phyloP scores from a whole-genome alignment of 2,888 invertebrate species.

The Pristionchus maxplancki region DNA sequence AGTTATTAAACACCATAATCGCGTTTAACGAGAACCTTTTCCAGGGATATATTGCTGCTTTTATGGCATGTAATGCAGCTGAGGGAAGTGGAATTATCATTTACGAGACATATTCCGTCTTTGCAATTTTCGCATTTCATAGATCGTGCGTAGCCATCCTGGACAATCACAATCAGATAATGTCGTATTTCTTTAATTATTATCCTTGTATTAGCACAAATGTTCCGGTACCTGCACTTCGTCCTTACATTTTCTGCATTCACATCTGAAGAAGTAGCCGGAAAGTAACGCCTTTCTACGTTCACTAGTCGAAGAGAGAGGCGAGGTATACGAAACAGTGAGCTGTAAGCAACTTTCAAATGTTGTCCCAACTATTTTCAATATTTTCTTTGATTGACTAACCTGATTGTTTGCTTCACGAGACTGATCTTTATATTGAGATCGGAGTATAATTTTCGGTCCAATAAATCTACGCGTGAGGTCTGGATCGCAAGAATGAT shows the following conservation, averaged over 20 bases:
- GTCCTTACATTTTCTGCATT: conserved; percentile 54
- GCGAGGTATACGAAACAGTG: neutral
- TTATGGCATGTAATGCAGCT: neutral
- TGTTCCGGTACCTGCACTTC: conserved; percentile 49
- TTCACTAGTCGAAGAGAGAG: neutral
- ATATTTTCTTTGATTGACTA: too few species aligned
- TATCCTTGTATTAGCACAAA: neutral
- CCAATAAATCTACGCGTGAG: conserved; percentile 54
- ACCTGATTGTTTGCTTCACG: neutral
- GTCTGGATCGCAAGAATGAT: conserved; percentile 58
- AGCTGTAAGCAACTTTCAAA: neutral
- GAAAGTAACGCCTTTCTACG: conserved; percentile 47
- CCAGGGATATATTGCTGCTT: neutral
- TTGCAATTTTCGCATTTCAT: neutral
- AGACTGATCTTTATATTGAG: conserved; percentile 18
- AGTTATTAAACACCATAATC: neutral
- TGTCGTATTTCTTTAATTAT: neutral
- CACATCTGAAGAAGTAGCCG: conserved; percentile 57
- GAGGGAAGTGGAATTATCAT: neutral
- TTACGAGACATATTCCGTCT: neutral
- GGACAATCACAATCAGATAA: neutral
- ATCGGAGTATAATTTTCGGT: conserved; percentile 54
- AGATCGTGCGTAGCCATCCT: neutral
- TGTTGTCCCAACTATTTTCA: too few species aligned
- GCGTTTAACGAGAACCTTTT: neutral